Conservation (phyloP, 2,113 vertebrate species). For the Vulpes ferrilata region DNA sequence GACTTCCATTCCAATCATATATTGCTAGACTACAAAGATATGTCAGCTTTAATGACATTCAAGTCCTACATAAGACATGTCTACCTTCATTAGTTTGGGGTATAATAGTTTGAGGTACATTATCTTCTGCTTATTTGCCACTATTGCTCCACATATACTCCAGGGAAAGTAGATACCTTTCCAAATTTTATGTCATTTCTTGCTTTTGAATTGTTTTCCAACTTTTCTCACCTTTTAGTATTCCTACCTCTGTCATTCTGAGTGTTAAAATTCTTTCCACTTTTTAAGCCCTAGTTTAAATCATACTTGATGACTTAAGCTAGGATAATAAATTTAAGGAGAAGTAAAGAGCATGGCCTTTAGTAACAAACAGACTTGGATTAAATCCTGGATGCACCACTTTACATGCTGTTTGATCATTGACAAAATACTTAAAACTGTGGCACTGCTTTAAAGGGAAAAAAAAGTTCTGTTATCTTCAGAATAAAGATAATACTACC, state of each 20-base stretch:
- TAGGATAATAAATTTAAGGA: neutral
- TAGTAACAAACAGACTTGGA: neutral
- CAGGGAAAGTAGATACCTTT: neutral
- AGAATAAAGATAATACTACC: neutral
- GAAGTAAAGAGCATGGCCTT: neutral
- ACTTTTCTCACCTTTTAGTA: neutral
- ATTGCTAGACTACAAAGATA: neutral
- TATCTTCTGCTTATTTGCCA: neutral
- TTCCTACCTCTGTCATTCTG: neutral
- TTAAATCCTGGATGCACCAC: neutral
- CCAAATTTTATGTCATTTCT: neutral
- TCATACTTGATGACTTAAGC: neutral
- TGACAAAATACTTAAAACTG: conserved; percentile 11
- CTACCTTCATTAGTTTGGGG: neutral
- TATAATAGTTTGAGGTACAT: neutral
- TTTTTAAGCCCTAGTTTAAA: neutral
- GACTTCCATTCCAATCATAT: neutral
- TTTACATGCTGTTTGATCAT: conserved; percentile 9
- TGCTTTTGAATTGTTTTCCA: neutral
- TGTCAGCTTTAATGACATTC: neutral
- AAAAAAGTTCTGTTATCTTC: neutral
- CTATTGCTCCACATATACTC: neutral
- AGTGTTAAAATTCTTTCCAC: neutral
- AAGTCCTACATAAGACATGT: neutral
- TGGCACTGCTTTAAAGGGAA: neutral